phyloP scores from a whole-genome alignment of 35 echinoderm and acorn worm species.

The Patiria miniata region DNA sequence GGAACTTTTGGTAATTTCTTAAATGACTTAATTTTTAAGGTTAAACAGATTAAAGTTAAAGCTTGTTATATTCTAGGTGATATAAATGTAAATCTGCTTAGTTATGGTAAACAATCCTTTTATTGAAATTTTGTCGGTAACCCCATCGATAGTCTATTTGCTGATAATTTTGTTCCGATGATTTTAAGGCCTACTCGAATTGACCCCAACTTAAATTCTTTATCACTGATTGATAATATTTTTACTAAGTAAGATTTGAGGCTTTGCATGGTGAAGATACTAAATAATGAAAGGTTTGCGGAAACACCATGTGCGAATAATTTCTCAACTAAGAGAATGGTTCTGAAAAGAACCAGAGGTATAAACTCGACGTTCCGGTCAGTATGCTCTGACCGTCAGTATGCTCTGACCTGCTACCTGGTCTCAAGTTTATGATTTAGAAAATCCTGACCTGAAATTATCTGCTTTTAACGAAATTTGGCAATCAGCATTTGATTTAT shows the following conservation, averaged over 20 bases:
- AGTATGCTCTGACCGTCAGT: too few relatives aligned
- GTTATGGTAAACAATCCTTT: not conserved
- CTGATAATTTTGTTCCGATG: not conserved
- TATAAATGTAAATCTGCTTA: not conserved
- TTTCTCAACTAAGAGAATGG: too few relatives aligned
- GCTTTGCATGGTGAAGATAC: too few relatives aligned
- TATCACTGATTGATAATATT: not conserved
- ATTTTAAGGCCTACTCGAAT: not conserved
- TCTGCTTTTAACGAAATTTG: too few relatives aligned
- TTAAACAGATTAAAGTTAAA: not conserved
- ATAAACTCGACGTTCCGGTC: too few relatives aligned
- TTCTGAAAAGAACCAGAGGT: too few relatives aligned
- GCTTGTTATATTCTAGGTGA: slow-evolving; percentile 3
- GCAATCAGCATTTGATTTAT: too few relatives aligned
- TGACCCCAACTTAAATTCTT: not conserved
- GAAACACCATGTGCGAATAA: too few relatives aligned
- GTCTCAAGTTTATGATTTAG: not conserved
- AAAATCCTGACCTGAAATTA: not conserved
- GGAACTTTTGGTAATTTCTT: not conserved
- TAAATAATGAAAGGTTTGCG: too few relatives aligned
- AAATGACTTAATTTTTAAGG: not conserved
- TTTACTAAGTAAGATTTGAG: too few relatives aligned
- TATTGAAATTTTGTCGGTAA: not conserved
- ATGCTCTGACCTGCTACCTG: not conserved
- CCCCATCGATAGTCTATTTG: not conserved